Evolutionary conservation across 2,113 vertebrate genomes (phyloP), one percentile per base, ranked within the genome.

Genomic region (Oxygymnocypris stewartii): DNA sequence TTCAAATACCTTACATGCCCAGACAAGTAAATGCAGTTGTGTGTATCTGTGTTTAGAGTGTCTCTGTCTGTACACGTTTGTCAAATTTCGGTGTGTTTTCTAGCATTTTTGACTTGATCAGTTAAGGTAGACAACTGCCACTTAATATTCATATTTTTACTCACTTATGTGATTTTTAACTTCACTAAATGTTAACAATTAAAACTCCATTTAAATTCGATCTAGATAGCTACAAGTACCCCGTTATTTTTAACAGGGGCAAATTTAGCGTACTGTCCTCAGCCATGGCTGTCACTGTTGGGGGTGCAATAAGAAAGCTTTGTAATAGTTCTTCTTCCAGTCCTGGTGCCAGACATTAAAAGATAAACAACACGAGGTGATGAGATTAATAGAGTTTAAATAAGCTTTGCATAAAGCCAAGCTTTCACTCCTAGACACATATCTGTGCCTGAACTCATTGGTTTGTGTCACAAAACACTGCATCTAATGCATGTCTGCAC

Each of bases 1-100:
- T 69, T 86, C n/a, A 85, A 82, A 93, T 93, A 92, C 90, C 88
- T 80, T 0, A 16, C 31, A 92, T 93, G 84, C 88, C 85, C 81
- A 13, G 47, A 80, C 59, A 31, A 84, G 75, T 59, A 51, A 80
- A 44, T 71, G 65, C 79, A 76, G 73, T 49, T 14, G 14, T 86
- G 71, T 67, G 35, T 80, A 78, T 61, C 37, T 42, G 18, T 73
- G 35, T 73, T 73, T 40, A 73, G 9, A 73, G 0, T 42, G 37
- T 42, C 40, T 76, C n/a, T 76, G 81, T 84, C 57, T 79, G 25
- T 28, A 73, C 69, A 80, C 42, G 44, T n/a, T 54, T 87, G 91
- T 90, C 37, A 37, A 71, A 31, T 71, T 42, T 73, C 25, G 28
- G 89, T 44, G 63, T 51, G 51, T 12, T 25, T 49, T 16, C 23